These are phyloP conservation scores for Castor canadensis DNA, from an alignment of 2,113 vertebrate species.

Conservation along the genomic window DNA sequence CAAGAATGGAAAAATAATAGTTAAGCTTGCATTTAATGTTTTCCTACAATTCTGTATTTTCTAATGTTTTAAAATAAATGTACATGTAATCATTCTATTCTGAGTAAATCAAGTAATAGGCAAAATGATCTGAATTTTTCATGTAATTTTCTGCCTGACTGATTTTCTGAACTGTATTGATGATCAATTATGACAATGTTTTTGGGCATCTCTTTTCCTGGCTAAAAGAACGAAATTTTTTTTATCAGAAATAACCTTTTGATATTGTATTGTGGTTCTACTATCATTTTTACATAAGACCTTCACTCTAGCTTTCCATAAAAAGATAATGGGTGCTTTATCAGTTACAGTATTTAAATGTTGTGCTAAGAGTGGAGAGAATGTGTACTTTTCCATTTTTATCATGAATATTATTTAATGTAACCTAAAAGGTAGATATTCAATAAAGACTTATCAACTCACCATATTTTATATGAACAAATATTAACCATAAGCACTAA, in stretches of 20 bases:
- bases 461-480: neutral
- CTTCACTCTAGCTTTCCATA: conserved; percentile 16
- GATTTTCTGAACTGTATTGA: neutral
- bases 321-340: neutral
- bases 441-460: neutral
- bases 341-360: neutral
- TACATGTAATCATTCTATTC: neutral
- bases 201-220: neutral
- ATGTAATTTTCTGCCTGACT: neutral
- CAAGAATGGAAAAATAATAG: conserved; percentile 53
- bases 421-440: neutral
- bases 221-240: neutral
- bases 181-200: conserved; percentile 35
- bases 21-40: conserved; percentile 45
- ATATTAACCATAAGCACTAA: neutral
- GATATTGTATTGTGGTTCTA: conserved; percentile 4
- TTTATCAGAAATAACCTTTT: conserved; percentile 30
- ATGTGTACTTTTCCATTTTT: conserved; percentile 21
- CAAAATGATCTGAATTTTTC: neutral
- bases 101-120: accelerated
- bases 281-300: neutral
- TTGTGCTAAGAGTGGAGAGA: neutral
- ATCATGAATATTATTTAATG: neutral
- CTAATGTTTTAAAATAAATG: neutral
- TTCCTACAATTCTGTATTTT: conserved; percentile 18